Evolutionary conservation across 2,797 vertebrate species (phyloP), one percentile per base, ranked within the genome.

Genomic region (Acanthurus leucopareius): DNA sequence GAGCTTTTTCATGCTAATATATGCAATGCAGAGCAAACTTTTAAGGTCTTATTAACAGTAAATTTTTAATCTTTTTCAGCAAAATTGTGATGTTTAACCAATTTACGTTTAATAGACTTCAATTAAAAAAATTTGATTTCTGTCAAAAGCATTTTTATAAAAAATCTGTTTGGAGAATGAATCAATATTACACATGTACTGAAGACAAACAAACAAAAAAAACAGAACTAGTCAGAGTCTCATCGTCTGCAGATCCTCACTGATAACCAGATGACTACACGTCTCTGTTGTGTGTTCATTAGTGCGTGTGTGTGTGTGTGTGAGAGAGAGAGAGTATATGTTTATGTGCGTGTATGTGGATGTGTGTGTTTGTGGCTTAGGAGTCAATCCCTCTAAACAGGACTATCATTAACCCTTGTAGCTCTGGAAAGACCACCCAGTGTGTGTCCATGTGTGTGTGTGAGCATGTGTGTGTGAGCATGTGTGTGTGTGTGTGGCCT

Each of bases 361-460:
- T 76, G 52, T 84, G 77, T 83, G 73, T 84, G 75, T 78, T 38
- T 80, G 76, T 63, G 71, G 69, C 15, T 86, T 53, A 77, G 49
- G 53, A 83, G 85, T 82, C 83, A 77, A 73, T 88, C 80, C 79
- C 58, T 80, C 58, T 61, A 82, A 88, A 91, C 83, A 86, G 58
- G 69, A 75, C 84, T 69, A 64, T 88, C 79, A 91, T 89, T 92
- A 92, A 93, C 90, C 91, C 88, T 78, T 86, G 80, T 83, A 61
- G 59, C 82, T 86, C 57, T 73, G 65, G 60, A 75, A 61, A 78
- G 93, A 93, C 92, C 91, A 93, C 91, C 92, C 92, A 92, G 85
- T 68, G 57, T 75, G 13, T 68, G 48, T 49, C 17, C 19, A 17
- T 49, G 28, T 73, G 64, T 52, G 53, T 77, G 78, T 71, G 73